Percentiles rank a stretch among this genome's conserved stretches.
Conservation (phyloP, 2,113 vertebrate species). For the Colaptes auratus region DNA sequence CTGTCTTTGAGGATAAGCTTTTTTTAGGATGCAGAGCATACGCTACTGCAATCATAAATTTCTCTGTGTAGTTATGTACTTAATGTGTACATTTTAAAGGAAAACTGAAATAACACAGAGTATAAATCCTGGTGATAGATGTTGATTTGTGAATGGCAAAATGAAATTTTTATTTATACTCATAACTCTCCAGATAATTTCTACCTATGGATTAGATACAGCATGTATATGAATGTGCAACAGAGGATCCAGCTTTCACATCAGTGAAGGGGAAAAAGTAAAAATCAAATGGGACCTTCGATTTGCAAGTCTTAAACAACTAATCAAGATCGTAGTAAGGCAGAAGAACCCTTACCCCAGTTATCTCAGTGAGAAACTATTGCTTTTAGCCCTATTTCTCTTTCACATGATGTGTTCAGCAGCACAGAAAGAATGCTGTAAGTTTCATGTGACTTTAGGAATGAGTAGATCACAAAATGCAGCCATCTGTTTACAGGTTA, state of each 20-base stretch:
- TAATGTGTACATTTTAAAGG: neutral
- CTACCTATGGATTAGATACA: neutral
- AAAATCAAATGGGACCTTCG: neutral
- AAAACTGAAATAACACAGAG: neutral
- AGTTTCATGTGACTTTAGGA: neutral
- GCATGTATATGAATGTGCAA: neutral
- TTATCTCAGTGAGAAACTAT: neutral
- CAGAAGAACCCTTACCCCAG: neutral
- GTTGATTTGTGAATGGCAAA: neutral
- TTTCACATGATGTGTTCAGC: neutral
- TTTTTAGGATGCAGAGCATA: neutral
- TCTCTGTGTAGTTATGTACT: neutral
- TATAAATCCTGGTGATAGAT: neutral
- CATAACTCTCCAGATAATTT: neutral
- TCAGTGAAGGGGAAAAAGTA: neutral
- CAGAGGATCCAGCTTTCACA: neutral
- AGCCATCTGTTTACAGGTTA: neutral
- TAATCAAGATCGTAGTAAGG: neutral
- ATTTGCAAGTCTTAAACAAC: neutral
- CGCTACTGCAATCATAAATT: neutral
- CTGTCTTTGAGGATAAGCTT: neutral
- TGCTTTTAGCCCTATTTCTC: neutral
- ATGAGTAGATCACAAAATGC: neutral
- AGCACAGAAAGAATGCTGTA: neutral
- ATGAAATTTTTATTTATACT: neutral